Base-by-base conservation (phyloP, 2,113 vertebrate species). In the Ptyas mucosa region DNA sequence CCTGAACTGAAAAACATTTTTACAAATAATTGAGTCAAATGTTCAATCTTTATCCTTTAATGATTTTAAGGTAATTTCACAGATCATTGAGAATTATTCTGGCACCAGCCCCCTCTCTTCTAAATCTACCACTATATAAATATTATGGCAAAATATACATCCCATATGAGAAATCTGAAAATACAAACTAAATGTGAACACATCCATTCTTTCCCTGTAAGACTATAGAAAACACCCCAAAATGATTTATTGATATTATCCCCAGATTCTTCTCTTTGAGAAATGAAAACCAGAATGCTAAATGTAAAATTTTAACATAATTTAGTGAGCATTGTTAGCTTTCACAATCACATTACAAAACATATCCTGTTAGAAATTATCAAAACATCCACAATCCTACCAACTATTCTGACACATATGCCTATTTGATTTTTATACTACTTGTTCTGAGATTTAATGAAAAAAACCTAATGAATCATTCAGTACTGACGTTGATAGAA, bases 321-420 rank as follows among this genome's bases (percentile, higher is more conserved):
- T 34, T 12, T 81, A 57, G 24, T 15, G 3, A 89, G 39, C 20
- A 52, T 12, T 1, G 58, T 43, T 0, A 8, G 0, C 24, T 87
- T 57, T 49, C 61, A 69, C 61, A 89, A 0, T 0, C 90, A 57
- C 3, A 92, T 21, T 43, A 53, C 0, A 0, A 23, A 2, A 1
- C 0, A 23, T 34, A 0, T 57, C 1, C 54, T 24, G 24, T 86
- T 51, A 51, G 91, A 21, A 34, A 34, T 64, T 9, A 51, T n/a
- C 9, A 58, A n/a, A 61, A 87, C 1, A 18, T 49, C 12, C 39
- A 43, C 23, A 57, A 9, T 6, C n/a, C 15, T 39, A 3, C 34
- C 34, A 54, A 26, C 15, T 3, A 29, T 75, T 64, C 15, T 69
- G 21, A 9, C 20, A 61, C 2, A 39, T 64, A 15, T 20, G 51